Evolutionary conservation across 1,140 invertebrate species (phyloP).

Genomic region (Manduca sexta): DNA sequence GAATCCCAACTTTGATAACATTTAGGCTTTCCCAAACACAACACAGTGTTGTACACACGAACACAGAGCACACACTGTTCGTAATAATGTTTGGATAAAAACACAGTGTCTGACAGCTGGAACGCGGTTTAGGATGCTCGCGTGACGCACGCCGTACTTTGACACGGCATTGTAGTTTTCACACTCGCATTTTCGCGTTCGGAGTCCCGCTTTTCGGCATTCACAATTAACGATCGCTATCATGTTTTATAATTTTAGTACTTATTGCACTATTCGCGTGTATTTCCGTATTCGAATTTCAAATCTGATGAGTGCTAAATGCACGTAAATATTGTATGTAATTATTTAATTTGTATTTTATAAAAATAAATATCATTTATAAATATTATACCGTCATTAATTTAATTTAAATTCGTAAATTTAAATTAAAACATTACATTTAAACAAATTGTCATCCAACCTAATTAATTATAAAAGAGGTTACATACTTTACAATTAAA

Average conservation of each 20-base stretch:
- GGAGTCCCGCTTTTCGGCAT: constrained; percentile 40
- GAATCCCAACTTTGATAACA: constrained; percentile 17
- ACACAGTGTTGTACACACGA: neutral
- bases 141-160: constrained; percentile 36
- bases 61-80: neutral
- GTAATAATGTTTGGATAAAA: neutral
- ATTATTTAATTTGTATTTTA: too few species aligned
- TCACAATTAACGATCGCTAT: constrained; percentile 50
- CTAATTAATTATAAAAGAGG: neutral
- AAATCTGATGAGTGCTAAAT: too few species aligned
- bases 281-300: too few species aligned
- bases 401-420: too few species aligned
- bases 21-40: too few species aligned
- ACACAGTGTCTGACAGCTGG: constrained; percentile 22
- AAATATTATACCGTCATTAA: too few species aligned
- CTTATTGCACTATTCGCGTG: neutral
- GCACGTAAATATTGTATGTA: too few species aligned
- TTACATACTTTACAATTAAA: constrained; percentile 2
- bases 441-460: neutral
- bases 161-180: constrained; percentile 46
- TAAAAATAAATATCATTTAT: too few species aligned
- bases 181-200: constrained; percentile 45
- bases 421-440: too few species aligned
- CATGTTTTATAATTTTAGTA: constrained; percentile 14
- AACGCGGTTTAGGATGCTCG: constrained; percentile 19